Conservation (phyloP, 2,888 invertebrate genomes). For the Dinocampus coccinellae region DNA sequence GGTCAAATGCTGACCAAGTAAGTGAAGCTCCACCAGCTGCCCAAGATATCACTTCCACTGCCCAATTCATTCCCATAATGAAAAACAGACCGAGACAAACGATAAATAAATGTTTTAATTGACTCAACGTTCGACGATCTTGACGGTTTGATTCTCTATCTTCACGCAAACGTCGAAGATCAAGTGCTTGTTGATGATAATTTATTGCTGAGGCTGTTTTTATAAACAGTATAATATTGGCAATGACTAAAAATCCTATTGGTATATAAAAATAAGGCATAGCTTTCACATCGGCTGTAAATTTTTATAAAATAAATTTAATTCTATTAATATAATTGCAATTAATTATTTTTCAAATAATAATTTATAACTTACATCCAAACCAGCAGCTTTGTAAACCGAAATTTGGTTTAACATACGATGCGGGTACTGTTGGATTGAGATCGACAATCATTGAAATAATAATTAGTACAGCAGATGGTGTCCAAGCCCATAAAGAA, state of each 20-base stretch:
- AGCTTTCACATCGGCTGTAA: conserved; percentile 73
- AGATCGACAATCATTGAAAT: conserved; percentile 74
- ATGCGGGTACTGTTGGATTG: conserved; percentile 74
- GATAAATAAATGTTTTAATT: conserved; percentile 67
- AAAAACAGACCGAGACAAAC: conserved; percentile 75
- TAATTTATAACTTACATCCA: conserved; percentile 76
- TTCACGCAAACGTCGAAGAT: conserved; percentile 68
- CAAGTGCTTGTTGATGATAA: conserved; percentile 69
- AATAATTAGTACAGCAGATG: conserved; percentile 72
- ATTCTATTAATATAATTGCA: no score
- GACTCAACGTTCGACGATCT: conserved; percentile 64
- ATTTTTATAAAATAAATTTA: no score
- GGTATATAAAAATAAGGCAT: conserved; percentile 77
- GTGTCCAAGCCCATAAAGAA: conserved; percentile 73
- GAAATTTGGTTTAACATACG: conserved; percentile 74
- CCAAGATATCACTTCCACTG: conserved; percentile 79
- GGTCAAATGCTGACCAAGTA: conserved; percentile 76
- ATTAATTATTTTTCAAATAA: no score
- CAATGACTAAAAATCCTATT: conserved; percentile 72
- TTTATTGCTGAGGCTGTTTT: conserved; percentile 72
- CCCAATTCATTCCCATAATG: conserved; percentile 80
- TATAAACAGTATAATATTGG: conserved; percentile 73
- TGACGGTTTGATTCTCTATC: conserved; percentile 61
- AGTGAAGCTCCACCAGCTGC: conserved; percentile 72
- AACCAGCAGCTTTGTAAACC: conserved; percentile 76